These are phyloP conservation scores for Gallinago undulata DNA, from an alignment of 2,113 vertebrate genomes.

Conservation along the genomic window DNA sequence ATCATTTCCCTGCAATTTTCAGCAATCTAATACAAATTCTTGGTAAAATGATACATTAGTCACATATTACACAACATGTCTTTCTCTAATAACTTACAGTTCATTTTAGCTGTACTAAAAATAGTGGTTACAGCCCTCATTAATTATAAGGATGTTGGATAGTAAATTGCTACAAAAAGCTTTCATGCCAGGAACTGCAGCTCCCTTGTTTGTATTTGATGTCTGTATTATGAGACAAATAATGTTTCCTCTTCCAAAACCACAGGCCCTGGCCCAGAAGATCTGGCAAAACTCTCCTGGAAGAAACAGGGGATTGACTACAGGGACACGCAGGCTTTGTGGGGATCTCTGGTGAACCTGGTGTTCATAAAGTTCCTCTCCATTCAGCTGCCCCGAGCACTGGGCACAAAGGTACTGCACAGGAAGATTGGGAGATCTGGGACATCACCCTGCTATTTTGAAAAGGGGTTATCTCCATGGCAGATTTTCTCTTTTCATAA, in stretches of 20 bases:
- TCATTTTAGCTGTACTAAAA: conserved; percentile 49
- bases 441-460: neutral
- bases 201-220: conserved; percentile 57
- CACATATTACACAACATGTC: conserved; percentile 40
- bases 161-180: conserved; percentile 31
- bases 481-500: neutral
- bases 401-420: neutral
- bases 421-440: neutral
- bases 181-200: conserved; percentile 52
- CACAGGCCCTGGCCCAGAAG: neutral
- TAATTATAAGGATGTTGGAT: conserved; percentile 37
- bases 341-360: neutral
- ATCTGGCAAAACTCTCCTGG: conserved; percentile 9
- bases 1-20: neutral
- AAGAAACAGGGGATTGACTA: neutral
- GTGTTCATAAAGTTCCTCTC: neutral
- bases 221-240: conserved; percentile 47
- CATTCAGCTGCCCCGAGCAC: neutral
- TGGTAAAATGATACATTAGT: conserved; percentile 36
- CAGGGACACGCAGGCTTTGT: neutral
- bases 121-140: conserved; percentile 35
- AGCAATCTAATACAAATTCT: conserved; percentile 33
- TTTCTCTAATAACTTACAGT: conserved; percentile 12
- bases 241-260: conserved; percentile 48
- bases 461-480: neutral